Conservation (phyloP, 2,888 invertebrate genomes). For the Trichogramma dendrolimi region DNA sequence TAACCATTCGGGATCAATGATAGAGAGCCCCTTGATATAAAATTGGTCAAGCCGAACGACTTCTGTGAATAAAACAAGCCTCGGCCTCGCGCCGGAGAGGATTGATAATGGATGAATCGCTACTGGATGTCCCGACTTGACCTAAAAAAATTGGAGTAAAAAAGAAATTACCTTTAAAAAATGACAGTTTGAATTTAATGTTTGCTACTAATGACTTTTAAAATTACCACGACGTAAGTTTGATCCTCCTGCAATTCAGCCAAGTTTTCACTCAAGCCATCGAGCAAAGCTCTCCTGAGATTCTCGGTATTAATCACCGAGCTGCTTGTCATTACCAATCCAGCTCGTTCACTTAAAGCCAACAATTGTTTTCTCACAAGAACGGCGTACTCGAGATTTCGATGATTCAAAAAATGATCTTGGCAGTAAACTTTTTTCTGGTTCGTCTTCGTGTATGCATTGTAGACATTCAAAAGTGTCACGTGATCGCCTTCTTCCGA, state of each 20-base stretch:
- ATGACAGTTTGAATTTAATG: slow-evolving; percentile 11
- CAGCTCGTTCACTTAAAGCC: slow-evolving; percentile 47
- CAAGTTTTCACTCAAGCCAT: slow-evolving; percentile 80
- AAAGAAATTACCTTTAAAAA: slow-evolving; percentile 8
- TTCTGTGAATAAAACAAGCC: slow-evolving; percentile 77
- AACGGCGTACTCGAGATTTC: slow-evolving; percentile 76
- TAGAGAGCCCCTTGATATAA: slow-evolving; percentile 74
- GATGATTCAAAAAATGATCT: slow-evolving; percentile 79
- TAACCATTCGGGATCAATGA: slow-evolving; percentile 79
- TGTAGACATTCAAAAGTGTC: slow-evolving; percentile 83
- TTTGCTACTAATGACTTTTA: not conserved
- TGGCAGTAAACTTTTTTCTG: slow-evolving; percentile 80
- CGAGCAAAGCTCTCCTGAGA: slow-evolving; percentile 69
- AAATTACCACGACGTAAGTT: slow-evolving; percentile 62
- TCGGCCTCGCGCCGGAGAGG: slow-evolving; percentile 68
- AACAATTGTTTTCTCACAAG: slow-evolving; percentile 78
- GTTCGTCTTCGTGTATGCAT: slow-evolving; percentile 69
- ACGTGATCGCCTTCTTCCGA: slow-evolving; percentile 89
- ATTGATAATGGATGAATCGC: slow-evolving; percentile 81
- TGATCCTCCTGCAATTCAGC: slow-evolving; percentile 76
- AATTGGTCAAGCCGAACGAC: slow-evolving; percentile 79
- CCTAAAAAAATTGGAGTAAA: slow-evolving; percentile 49
- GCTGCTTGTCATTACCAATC: slow-evolving; percentile 46
- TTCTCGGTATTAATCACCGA: slow-evolving; percentile 42
- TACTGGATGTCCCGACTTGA: slow-evolving; percentile 65